Evolutionary conservation across 2,888 invertebrate genomes (phyloP).

Genomic region (Scelioninae gen. 1): DNA sequence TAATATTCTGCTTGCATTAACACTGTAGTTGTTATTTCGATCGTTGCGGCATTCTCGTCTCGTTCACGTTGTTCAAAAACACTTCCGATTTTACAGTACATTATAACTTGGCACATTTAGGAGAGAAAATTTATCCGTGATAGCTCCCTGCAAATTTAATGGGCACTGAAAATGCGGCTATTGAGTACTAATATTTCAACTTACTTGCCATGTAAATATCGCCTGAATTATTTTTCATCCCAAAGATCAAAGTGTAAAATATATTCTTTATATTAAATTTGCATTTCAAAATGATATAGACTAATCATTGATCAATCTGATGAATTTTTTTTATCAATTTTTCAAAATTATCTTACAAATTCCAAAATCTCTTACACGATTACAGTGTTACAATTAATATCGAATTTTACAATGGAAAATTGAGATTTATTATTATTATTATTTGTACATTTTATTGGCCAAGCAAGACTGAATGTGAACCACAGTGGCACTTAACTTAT

Average conservation of each 20-base stretch:
- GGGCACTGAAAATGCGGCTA: neutral
- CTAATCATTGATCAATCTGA: no score
- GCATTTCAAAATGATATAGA: no score
- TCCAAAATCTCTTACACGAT: no score
- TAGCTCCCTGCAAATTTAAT: conserved; percentile 1
- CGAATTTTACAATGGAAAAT: no score
- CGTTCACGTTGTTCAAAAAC: conserved; percentile 39
- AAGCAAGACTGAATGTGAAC: conserved; percentile 32
- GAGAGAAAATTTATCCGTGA: conserved; percentile 12
- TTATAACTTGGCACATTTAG: conserved; percentile 20
- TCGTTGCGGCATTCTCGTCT: conserved; percentile 37
- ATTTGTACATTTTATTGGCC: conserved; percentile 21
- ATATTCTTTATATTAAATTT: no score
- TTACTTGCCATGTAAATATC: conserved; percentile 14
- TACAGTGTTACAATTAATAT: no score
- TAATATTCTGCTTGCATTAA: conserved; percentile 35
- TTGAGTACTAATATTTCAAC: neutral
- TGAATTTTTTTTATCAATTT: no score
- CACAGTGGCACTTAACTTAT: conserved; percentile 63
- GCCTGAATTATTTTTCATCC: no score
- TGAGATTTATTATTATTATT: conserved; percentile 5
- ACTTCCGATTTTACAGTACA: conserved; percentile 44
- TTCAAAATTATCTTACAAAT: no score
- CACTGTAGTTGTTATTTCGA: conserved; percentile 18
- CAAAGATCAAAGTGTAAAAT: no score